A percentile compares a stretch with the other conserved stretches of the same genome.
These are phyloP conservation scores for Dysmachus trigonus DNA, from an alignment of 2,888 invertebrate species.

Conservation along the genomic window DNA sequence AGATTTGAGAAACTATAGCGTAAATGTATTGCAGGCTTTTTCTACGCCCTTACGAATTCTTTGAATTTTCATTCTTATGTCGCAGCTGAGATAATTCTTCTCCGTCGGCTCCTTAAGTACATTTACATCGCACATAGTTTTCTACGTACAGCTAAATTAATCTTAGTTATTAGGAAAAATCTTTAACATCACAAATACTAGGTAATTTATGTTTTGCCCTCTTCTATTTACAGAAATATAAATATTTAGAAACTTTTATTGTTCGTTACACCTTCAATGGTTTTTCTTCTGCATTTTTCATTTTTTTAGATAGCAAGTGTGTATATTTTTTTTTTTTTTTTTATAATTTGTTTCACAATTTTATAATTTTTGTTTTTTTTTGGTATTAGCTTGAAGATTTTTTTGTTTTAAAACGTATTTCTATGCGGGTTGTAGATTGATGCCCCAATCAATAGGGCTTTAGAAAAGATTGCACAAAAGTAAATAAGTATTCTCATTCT, in stretches of 20 bases:
- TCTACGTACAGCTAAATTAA: background rate
- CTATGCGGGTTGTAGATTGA: background rate
- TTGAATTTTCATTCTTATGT: background rate
- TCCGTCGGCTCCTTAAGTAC: background rate
- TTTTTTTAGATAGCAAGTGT: background rate
- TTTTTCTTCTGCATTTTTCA: background rate
- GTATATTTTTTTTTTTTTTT: background rate
- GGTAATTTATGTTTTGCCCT: constrained; percentile 6
- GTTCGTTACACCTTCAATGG: constrained; percentile 6
- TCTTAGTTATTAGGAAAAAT: constrained; percentile 27
- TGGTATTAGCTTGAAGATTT: background rate
- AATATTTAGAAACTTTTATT: constrained; percentile 35
- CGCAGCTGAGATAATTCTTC: background rate
- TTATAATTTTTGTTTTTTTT: background rate
- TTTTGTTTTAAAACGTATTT: background rate
- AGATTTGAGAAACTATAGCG: background rate
- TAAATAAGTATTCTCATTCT: background rate
- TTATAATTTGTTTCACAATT: constrained; percentile 2
- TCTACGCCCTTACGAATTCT: background rate
- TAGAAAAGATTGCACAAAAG: constrained; percentile 12
- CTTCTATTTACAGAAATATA: constrained; percentile 26
- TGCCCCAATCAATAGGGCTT: background rate
- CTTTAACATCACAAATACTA: constrained; percentile 38
- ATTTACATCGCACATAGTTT: background rate
- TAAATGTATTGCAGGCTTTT: background rate